phyloP scores from a whole-genome alignment of 2,888 invertebrate genomes.

The Halocaridina rubra region DNA sequence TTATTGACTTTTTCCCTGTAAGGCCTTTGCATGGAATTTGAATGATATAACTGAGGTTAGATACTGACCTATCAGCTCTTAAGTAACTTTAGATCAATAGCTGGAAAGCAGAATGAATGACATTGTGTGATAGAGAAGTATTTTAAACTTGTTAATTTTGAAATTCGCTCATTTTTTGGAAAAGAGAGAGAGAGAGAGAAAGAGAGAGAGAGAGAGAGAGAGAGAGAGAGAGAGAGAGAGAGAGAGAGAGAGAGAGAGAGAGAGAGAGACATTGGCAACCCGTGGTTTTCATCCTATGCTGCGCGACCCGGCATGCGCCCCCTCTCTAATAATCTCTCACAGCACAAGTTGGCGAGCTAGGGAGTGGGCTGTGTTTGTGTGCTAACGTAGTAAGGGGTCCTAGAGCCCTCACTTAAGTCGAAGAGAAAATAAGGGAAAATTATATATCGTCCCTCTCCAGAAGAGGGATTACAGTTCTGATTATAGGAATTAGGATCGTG shows the following conservation, averaged over 20 bases:
- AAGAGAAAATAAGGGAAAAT: too few species aligned
- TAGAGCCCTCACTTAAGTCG: background rate
- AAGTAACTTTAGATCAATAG: too few species aligned
- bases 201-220: background rate
- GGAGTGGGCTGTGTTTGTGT: slow-evolving; percentile 38
- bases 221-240: background rate
- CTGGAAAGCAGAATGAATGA: too few species aligned
- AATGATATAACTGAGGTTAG: too few species aligned
- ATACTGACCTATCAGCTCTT: too few species aligned
- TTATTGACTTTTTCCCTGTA: too few species aligned
- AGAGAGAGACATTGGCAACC: slow-evolving; percentile 33
- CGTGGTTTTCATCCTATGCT: slow-evolving; percentile 43
- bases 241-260: background rate
- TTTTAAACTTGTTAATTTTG: too few species aligned
- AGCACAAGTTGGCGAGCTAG: slow-evolving; percentile 47
- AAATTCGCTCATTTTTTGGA: too few species aligned
- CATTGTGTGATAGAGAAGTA: too few species aligned
- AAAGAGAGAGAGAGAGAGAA: background rate
- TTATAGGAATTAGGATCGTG: slow-evolving; percentile 34
- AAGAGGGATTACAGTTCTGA: slow-evolving; percentile 35
- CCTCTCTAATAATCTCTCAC: background rate
- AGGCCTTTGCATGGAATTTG: too few species aligned
- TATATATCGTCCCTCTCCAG: too few species aligned
- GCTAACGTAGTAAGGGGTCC: slow-evolving; percentile 27
- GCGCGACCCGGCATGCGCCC: slow-evolving; percentile 35